Percentiles rank a stretch among this genome's conserved stretches.
Evolutionary conservation across 2,797 vertebrate species (phyloP).

Genomic region (Martes flavigula): DNA sequence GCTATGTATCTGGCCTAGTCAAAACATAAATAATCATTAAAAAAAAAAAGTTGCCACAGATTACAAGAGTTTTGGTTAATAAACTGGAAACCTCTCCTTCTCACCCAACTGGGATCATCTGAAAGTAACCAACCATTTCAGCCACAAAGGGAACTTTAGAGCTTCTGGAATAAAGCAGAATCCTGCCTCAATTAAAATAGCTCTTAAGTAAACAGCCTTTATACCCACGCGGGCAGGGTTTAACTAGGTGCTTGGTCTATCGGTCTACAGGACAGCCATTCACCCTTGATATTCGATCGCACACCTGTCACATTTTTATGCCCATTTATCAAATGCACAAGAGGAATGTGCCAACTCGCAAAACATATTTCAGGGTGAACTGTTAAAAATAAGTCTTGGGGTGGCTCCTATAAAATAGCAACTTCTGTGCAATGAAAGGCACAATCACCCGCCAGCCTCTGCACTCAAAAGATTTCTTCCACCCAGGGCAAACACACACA

Average conservation of each 20-base stretch:
- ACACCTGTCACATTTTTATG: not conserved
- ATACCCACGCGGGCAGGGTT: not conserved
- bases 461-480: not conserved
- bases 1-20: slow-evolving; percentile 13
- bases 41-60: not conserved
- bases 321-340: slow-evolving; percentile 35
- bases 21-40: not conserved
- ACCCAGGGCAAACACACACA: not conserved
- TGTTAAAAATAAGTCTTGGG: slow-evolving; percentile 21
- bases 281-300: not conserved
- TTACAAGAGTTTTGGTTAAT: slow-evolving; percentile 32
- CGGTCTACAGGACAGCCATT: slow-evolving; percentile 33
- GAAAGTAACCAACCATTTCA: slow-evolving; percentile 15
- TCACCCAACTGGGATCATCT: slow-evolving; percentile 45
- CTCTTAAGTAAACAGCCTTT: slow-evolving; percentile 31
- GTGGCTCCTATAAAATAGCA: not conserved
- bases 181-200: not conserved
- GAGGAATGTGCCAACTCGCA: not conserved
- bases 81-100: slow-evolving; percentile 47
- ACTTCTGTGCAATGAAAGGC: not conserved
- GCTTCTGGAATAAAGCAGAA: slow-evolving; percentile 30
- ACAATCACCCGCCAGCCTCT: not conserved
- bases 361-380: slow-evolving; percentile 3
- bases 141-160: slow-evolving; percentile 12
- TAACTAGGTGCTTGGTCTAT: slow-evolving; percentile 42